Evolutionary conservation across 2,888 invertebrate genomes (phyloP), one percentile per base, ranked within the genome.

Genomic region (Drosophila trichaetosa): DNA sequence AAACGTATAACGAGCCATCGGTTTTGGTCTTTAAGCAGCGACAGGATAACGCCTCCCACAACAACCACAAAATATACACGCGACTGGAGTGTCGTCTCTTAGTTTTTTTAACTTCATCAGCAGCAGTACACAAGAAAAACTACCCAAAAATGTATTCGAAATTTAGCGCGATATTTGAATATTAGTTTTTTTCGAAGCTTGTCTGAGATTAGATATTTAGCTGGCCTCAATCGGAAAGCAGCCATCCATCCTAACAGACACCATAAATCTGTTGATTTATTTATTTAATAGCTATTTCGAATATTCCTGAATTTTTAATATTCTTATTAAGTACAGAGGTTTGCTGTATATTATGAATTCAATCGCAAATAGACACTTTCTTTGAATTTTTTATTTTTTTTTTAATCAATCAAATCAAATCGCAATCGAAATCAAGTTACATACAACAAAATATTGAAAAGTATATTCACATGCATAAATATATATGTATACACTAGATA

Each of bases 1-100:
- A 75, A 91, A 91, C 71, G 85, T 91, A 91, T 91, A 91, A 91
- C 92, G 91, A 83, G 91, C 79, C 83, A 82, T 85, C 61, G 90
- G 88, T 63, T 76, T 83, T 81, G 86, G 84, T 64, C 85, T 87
- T 65, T 87, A 90, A 90, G 51, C 72, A 70, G 60, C 62, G 48
- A 27, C 42, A 27, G 53, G 58, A 60, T 18, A 34, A 27, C 53
- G 51, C 48, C 61, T n/a, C 54, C 58, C 53, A 61, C 53, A 51
- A 54, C 64, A 59, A 52, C 68, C 60, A 60, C 62, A 61, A 59
- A 49, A 54, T 63, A 64, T 52, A 68, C 27, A 66, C n/a, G 11
- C 21, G 57, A 69, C 49, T 69, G 65, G 60, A 74, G 51, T 58
- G 61, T 42, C 59, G 36, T 64, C 63, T 31, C 18, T 18, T 34